Evolutionary conservation across 2,113 vertebrate species (phyloP).

Genomic region (Urocolius indicus): DNA sequence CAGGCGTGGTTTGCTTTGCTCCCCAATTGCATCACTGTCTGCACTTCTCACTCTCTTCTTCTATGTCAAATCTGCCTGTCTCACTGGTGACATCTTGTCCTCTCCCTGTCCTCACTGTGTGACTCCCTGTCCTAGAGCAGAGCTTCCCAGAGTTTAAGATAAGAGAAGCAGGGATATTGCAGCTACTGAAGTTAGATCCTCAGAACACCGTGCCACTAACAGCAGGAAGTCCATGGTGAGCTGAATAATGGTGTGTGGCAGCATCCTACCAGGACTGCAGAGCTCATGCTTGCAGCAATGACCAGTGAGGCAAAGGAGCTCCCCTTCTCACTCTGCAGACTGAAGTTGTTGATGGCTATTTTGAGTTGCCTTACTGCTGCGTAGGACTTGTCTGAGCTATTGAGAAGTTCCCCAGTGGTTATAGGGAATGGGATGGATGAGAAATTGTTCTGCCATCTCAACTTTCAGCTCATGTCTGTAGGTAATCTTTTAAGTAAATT

Average conservation of each 20-base stretch:
- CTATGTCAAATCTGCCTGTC: neutral
- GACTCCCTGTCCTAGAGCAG: neutral
- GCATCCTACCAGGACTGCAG: neutral
- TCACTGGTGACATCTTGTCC: neutral
- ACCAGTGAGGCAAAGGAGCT: rapidly evolving
- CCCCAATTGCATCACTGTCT: rapidly evolving
- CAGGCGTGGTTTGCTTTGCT: neutral
- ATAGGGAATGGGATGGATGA: rapidly evolving
- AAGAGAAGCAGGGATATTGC: neutral
- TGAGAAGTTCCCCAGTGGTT: rapidly evolving
- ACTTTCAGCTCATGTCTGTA: neutral
- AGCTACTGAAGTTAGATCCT: neutral
- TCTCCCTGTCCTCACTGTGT: neutral
- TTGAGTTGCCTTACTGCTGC: neutral
- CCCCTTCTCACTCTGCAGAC: neutral
- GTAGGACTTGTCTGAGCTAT: rapidly evolving
- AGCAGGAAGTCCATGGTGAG: neutral
- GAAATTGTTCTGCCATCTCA: neutral
- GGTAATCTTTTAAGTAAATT: neutral
- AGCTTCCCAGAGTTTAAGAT: neutral
- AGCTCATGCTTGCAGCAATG: neutral
- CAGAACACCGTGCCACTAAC: neutral
- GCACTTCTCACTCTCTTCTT: neutral
- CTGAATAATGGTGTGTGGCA: rapidly evolving
- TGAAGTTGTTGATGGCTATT: neutral